Evolutionary conservation across 1,140 invertebrate species (phyloP).

Genomic region (Heliconius hermathena): DNA sequence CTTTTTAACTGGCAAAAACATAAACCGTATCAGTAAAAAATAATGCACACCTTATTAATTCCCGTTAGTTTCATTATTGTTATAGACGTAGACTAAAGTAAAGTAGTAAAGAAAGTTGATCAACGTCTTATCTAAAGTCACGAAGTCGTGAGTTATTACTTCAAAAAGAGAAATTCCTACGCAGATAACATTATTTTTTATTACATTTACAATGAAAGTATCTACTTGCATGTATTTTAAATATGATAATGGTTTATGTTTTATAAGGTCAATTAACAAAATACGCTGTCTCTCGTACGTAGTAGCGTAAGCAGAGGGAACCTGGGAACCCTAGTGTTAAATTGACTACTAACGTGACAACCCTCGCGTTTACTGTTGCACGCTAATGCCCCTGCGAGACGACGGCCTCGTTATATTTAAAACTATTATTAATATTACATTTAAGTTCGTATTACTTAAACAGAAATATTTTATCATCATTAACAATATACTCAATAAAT

Average conservation of each 20-base stretch:
- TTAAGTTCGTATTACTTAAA: too few species aligned
- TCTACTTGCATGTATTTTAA: background rate
- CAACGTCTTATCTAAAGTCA: slow-evolving; percentile 42
- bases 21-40: background rate
- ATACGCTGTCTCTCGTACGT: too few species aligned
- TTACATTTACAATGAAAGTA: slow-evolving; percentile 18
- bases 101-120: slow-evolving; percentile 26
- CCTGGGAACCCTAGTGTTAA: too few species aligned
- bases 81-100: background rate
- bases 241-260: background rate
- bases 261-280: too few species aligned
- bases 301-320: too few species aligned
- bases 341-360: too few species aligned
- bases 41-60: background rate
- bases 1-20: background rate
- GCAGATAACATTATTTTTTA: slow-evolving; percentile 12
- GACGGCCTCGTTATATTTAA: too few species aligned
- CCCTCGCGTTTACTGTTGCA: too few species aligned
- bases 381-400: too few species aligned
- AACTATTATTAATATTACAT: too few species aligned
- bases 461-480: too few species aligned
- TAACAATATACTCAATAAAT: too few species aligned
- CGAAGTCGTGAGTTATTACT: slow-evolving; percentile 45
- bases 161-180: slow-evolving; percentile 21
- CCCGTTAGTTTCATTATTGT: background rate